phyloP scores from a whole-genome alignment of 2,113 vertebrate genomes.

The Silurus meridionalis region DNA sequence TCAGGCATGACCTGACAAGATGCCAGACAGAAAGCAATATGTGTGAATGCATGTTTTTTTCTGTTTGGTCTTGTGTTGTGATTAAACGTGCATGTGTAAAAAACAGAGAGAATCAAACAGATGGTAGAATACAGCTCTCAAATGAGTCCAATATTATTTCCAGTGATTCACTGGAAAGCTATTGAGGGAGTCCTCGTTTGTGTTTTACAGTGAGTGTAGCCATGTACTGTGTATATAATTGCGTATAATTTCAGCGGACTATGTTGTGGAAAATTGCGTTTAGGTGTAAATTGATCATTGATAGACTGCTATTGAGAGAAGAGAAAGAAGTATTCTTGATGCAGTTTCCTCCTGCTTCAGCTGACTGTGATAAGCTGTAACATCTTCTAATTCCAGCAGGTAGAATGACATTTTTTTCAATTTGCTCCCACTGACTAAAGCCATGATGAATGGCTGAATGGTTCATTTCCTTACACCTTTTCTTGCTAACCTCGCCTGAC shows the following conservation, averaged over 20 bases:
- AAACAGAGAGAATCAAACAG: slow-evolving; percentile 69
- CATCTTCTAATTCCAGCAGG: slow-evolving; percentile 79
- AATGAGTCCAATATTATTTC: slow-evolving; percentile 64
- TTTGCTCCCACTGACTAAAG: slow-evolving; percentile 80
- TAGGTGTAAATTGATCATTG: slow-evolving; percentile 13
- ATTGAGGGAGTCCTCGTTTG: slow-evolving; percentile 55
- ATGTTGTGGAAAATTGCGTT: slow-evolving; percentile 1
- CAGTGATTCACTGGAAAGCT: slow-evolving; percentile 53
- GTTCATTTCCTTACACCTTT: slow-evolving; percentile 84
- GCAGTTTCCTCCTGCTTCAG: slow-evolving; percentile 49
- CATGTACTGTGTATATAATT: slow-evolving; percentile 7
- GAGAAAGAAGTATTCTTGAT: slow-evolving; percentile 22
- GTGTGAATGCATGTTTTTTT: background rate
- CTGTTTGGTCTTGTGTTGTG: background rate
- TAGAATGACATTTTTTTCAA: slow-evolving; percentile 81
- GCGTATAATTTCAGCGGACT: slow-evolving; percentile 33
- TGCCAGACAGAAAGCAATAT: slow-evolving; percentile 48
- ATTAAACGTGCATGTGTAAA: slow-evolving; percentile 13
- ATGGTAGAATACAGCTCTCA: slow-evolving; percentile 70
- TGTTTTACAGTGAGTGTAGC: slow-evolving; percentile 53
- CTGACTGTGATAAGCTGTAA: slow-evolving; percentile 71
- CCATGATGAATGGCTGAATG: slow-evolving; percentile 93
- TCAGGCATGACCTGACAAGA: background rate
- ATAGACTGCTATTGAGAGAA: slow-evolving; percentile 57
- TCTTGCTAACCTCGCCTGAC: slow-evolving; percentile 94